Evolutionary conservation across 2,888 invertebrate genomes (phyloP), one percentile per base, ranked within the genome.

Genomic region (Synergus gifuensis): DNA sequence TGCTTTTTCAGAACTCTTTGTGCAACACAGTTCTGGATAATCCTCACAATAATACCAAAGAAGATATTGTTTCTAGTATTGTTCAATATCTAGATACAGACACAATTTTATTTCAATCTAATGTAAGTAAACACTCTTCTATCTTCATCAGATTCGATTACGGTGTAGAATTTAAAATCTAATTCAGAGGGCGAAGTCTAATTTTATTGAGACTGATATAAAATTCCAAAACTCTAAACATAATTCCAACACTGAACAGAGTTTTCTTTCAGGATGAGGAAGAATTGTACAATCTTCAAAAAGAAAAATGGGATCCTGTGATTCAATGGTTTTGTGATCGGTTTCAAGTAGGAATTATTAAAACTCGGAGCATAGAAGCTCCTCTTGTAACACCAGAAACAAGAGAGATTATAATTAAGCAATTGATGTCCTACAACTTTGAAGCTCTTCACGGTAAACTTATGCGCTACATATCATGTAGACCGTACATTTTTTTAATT

Each of bases 11-110:
- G 95, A 98, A 98, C 14, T 96, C 97, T 1, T 93, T 99, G 49
- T 97, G 97, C 88, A 98, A 97, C 89, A 98, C 98, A 36, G 96
- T 96, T 44, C 93, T 98, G 82, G 99, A 99, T 91, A 99, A 99
- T 93, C 99, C 99, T 8, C 96, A 96, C 85, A 95, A 96, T 86
- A 93, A 96, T 82, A 95, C 94, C 4, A 95, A 96, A 90, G 94
- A 95, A 86, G 96, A 97, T 89, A 94, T 98, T 88, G 95, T 96
- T 1, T 95, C 95, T 88, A 95, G 96, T 88, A 94, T 98, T 83
- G 91, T 98, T 1, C 97, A 97, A 86, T 98, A 95, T 91, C 93
- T 97, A 67, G 94, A 96, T 83, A 96, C 97, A 3, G 98, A 98
- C 89, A 97, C 98, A 42, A 92, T 98, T 77, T 93, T 98, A 4